Base-by-base conservation (phyloP, 2,113 vertebrate species). In the Campylorhamphus procurvoides region DNA sequence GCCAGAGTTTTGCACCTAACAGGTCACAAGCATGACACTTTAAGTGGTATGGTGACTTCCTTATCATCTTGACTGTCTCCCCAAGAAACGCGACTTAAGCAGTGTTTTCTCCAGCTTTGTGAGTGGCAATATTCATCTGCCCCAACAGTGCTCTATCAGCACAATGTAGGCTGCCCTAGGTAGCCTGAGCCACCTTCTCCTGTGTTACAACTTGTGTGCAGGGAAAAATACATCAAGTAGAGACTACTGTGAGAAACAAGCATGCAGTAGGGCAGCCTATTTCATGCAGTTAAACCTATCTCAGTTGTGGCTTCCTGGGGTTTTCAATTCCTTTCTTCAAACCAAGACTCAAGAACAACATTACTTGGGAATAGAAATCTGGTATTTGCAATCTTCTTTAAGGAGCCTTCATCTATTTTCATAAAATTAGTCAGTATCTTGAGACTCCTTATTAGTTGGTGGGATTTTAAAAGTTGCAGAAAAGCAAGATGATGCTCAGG, bases 161-260 rank as follows among this genome's bases (percentile, higher is more conserved):
- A 52, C 8, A 28, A 9, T 0, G 1, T 31, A 28, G 52, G 27
- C 56, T 84, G 29, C 8, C 33, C 22, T 35, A 29, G 7, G 20
- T 9, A 63, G 24, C 33, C 23, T 72, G 49, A 72, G 25, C 8
- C 10, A 8, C 27, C 6, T 37, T 49, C 42, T 72, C 12, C 12
- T 3, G 23, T 39, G 35, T 68, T 58, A 19, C 4, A 49, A 4
- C 14, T 37, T 37, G 7, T 5, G 1, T 1, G 3, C 4, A 9
- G 12, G 9, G 2, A 3, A 12, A 31, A 31, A 44, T 3, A 2
- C 7, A 47, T 12, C 2, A 22, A 4, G 2, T 56, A 50, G 63
- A 28, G 42, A 29, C 24, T 46, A 20, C 9, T 68, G 10, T 27
- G n/a, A 90, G 33, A 69, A 33, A 7, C 8, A 46, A 58, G 46